Evolutionary conservation across 2,113 vertebrate genomes (phyloP).

Genomic region (Ictidomys tridecemlineatus): DNA sequence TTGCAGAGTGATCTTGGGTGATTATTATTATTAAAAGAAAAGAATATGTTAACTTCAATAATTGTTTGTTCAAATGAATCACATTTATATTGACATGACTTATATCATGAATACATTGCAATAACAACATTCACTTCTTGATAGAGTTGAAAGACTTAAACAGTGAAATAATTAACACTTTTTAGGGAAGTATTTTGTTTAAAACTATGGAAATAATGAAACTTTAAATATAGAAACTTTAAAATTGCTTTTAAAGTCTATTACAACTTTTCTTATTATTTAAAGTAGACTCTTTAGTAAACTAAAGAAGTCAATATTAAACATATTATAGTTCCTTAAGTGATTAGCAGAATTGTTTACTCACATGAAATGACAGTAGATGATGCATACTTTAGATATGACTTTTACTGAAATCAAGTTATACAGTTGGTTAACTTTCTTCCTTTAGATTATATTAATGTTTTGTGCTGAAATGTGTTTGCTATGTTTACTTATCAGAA

Average conservation of each 20-base stretch:
- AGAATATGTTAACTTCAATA: slow-evolving; percentile 65
- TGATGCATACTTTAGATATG: background rate
- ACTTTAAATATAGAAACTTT: background rate
- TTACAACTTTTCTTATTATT: background rate
- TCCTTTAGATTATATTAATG: background rate
- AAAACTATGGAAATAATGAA: slow-evolving; percentile 8
- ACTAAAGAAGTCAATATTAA: background rate
- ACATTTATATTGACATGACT: slow-evolving; percentile 67
- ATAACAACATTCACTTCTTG: slow-evolving; percentile 62
- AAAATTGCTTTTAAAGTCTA: background rate
- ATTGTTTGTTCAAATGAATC: slow-evolving; percentile 78
- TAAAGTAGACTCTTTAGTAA: background rate
- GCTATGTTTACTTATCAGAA: background rate
- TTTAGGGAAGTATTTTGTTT: slow-evolving; percentile 54
- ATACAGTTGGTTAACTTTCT: background rate
- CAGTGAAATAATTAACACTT: slow-evolving; percentile 38
- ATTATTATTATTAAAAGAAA: slow-evolving; percentile 83
- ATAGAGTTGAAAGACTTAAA: slow-evolving; percentile 33
- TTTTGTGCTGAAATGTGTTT: background rate
- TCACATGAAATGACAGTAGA: background rate
- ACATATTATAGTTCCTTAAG: background rate
- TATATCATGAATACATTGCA: slow-evolving; percentile 62
- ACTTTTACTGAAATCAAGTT: background rate
- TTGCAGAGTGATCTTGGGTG: slow-evolving; percentile 63
- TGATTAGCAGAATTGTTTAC: background rate